Conservation (phyloP, 2,888 invertebrate genomes). For the Lomographa bimaculata region DNA sequence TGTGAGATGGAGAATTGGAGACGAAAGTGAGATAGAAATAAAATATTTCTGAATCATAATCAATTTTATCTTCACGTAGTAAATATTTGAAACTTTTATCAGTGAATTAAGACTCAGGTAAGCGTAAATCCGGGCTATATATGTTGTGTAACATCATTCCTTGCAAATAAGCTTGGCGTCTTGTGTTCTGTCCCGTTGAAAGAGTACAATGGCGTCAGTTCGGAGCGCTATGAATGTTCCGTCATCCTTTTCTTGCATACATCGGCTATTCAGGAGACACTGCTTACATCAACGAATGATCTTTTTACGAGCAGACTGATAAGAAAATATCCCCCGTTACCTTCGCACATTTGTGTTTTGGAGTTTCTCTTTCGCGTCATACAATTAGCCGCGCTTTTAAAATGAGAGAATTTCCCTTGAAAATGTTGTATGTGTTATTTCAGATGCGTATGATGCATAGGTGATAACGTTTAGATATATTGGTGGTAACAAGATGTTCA, state of each 20-base stretch:
- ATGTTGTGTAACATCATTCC: conserved; percentile 2
- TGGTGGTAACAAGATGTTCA: conserved; percentile 70
- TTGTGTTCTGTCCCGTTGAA: conserved; percentile 49
- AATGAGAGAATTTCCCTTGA: conserved; percentile 24
- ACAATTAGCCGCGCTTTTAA: conserved; percentile 74
- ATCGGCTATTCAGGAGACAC: conserved; percentile 78
- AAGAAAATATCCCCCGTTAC: conserved; percentile 78
- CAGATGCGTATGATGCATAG: conserved; percentile 40
- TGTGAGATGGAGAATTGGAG: conserved; percentile 78
- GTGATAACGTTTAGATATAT: conserved; percentile 41
- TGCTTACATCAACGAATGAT: conserved; percentile 75
- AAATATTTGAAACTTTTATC: conserved; percentile 11
- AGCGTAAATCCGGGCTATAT: conserved; percentile 17
- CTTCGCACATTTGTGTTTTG: conserved; percentile 78
- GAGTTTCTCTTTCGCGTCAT: conserved; percentile 65
- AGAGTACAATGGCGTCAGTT: conserved; percentile 77
- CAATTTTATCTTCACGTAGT: too few relatives aligned
- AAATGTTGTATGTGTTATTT: conserved; percentile 30
- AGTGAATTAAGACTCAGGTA: conserved; percentile 32
- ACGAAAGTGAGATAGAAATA: conserved; percentile 82
- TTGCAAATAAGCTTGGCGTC: conserved; percentile 33
- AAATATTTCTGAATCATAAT: conserved; percentile 50
- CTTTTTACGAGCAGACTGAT: conserved; percentile 80
- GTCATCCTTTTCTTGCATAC: conserved; percentile 84
- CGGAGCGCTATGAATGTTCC: conserved; percentile 75